phyloP scores from a whole-genome alignment of 2,113 vertebrate species.

The Numida meleagris region DNA sequence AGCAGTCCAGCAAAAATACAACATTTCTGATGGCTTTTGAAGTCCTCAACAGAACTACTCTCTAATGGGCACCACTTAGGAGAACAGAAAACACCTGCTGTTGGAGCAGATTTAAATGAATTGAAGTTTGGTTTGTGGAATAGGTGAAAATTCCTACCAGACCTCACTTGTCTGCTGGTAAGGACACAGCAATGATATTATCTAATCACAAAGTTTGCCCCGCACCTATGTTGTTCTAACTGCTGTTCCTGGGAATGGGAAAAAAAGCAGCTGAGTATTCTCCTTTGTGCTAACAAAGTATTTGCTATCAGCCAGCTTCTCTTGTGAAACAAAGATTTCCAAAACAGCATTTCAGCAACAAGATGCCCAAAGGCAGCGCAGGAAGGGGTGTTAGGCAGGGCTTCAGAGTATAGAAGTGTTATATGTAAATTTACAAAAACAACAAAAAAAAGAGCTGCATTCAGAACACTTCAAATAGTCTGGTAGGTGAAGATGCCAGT shows the following conservation, averaged over 20 bases:
- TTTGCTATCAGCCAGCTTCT: not conserved
- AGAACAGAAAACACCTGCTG: not conserved
- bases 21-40: not conserved
- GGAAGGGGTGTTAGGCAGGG: not conserved
- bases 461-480: not conserved
- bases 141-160: not conserved
- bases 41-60: fast-evolving
- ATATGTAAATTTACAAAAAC: no score
- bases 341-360: not conserved
- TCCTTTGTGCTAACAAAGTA: not conserved
- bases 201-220: not conserved
- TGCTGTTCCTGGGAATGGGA: not conserved
- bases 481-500: not conserved
- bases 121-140: not conserved
- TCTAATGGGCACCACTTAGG: not conserved
- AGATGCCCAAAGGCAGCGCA: not conserved
- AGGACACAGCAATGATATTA: not conserved
- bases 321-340: not conserved
- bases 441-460: no score
- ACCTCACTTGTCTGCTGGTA: not conserved
- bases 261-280: not conserved
- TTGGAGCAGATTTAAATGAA: not conserved
- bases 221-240: not conserved
- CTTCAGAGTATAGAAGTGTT: no score
- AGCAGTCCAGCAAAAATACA: not conserved